These are phyloP conservation scores for Norana najaformis DNA, from an alignment of 2,888 invertebrate species.

Conservation along the genomic window DNA sequence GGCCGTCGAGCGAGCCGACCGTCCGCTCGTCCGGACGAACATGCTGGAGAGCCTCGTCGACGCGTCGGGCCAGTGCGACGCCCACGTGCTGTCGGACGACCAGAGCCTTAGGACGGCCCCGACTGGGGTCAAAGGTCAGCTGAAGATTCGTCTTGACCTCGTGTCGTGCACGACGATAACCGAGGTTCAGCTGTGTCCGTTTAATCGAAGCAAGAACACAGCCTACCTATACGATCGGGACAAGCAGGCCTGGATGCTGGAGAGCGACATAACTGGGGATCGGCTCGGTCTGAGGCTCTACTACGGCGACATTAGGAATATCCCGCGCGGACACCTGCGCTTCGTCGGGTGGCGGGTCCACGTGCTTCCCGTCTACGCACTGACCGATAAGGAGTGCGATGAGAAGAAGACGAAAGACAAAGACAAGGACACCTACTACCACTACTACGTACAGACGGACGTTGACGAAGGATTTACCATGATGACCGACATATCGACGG, in stretches of 20 bases:
- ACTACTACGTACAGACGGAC: slow-evolving; percentile 80
- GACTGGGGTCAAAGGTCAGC: slow-evolving; percentile 44
- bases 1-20: slow-evolving; percentile 60
- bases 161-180: slow-evolving; percentile 74
- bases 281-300: slow-evolving; percentile 74
- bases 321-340: slow-evolving; percentile 76
- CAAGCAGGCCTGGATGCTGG: slow-evolving; percentile 78
- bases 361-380: slow-evolving; percentile 39
- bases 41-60: slow-evolving; percentile 34
- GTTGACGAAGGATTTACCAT: slow-evolving; percentile 78
- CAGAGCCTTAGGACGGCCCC: neutral
- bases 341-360: slow-evolving; percentile 56
- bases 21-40: slow-evolving; percentile 46
- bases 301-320: slow-evolving; percentile 66
- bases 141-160: slow-evolving; percentile 76
- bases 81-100: slow-evolving; percentile 29
- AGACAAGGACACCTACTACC: slow-evolving; percentile 71
- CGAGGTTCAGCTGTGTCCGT: slow-evolving; percentile 65
- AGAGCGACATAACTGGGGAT: slow-evolving; percentile 78
- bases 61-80: slow-evolving; percentile 28
- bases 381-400: neutral
- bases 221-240: slow-evolving; percentile 77
- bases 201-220: slow-evolving; percentile 51
- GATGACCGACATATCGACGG: slow-evolving; percentile 76
- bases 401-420: neutral